Conservation (phyloP, 2,113 vertebrate genomes). For the Chionis minor region DNA sequence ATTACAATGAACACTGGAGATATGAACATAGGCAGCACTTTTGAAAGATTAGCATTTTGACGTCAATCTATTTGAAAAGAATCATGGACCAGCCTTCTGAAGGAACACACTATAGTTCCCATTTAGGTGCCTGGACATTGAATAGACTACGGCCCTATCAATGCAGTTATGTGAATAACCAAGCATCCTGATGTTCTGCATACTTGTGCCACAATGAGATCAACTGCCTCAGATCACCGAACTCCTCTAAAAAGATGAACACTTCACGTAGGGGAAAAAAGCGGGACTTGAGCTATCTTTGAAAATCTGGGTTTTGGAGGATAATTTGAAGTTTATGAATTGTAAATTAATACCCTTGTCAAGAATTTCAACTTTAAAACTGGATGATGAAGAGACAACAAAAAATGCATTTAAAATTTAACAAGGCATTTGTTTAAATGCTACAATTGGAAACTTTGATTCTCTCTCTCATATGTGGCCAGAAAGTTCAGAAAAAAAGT, state of each 20-base stretch:
- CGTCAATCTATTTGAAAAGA: background rate
- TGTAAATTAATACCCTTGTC: background rate
- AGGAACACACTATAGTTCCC: background rate
- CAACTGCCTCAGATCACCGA: background rate
- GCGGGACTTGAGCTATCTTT: background rate
- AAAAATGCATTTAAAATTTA: background rate
- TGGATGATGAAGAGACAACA: background rate
- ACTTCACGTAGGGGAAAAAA: background rate
- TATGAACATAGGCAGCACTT: background rate
- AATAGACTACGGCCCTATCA: background rate
- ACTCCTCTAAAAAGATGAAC: background rate
- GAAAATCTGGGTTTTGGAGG: background rate
- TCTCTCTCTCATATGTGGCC: background rate
- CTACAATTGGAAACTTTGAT: background rate
- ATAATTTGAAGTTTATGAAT: background rate
- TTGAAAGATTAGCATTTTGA: background rate
- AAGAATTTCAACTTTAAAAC: background rate
- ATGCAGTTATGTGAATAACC: background rate
- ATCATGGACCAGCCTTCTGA: background rate
- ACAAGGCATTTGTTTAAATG: background rate
- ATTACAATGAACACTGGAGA: background rate
- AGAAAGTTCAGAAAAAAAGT: background rate
- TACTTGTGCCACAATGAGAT: background rate
- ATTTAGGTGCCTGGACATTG: background rate
- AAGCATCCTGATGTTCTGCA: background rate